Percentiles rank a stretch among this genome's conserved stretches.
Conservation (phyloP, 2,888 invertebrate species). For the Antitype chi region DNA sequence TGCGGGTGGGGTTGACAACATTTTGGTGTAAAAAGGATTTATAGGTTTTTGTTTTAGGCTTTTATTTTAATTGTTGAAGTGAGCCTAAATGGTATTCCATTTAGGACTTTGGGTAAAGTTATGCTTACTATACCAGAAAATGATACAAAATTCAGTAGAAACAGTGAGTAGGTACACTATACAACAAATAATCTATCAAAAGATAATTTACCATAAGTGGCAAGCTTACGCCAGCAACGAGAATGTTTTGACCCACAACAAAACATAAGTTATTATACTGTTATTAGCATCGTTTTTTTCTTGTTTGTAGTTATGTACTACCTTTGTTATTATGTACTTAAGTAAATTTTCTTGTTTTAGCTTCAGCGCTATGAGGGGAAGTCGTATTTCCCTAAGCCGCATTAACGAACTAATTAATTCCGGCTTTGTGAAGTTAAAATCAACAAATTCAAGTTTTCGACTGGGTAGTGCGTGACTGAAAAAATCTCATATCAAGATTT, state of each 20-base stretch:
- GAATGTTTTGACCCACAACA: conserved; percentile 20
- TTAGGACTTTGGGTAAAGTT: neutral
- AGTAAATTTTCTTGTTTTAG: neutral
- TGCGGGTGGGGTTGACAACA: conserved; percentile 76
- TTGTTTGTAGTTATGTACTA: neutral
- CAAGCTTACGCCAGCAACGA: conserved; percentile 2
- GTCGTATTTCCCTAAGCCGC: neutral
- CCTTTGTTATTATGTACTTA: neutral
- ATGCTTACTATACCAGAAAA: neutral
- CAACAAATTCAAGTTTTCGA: neutral
- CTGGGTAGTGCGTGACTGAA: neutral
- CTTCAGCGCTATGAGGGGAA: neutral
- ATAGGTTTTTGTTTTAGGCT: neutral
- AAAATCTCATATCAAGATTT: neutral
- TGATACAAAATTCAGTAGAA: neutral
- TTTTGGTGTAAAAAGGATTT: conserved; percentile 65
- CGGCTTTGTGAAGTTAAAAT: neutral
- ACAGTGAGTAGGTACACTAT: neutral
- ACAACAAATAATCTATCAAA: conserved; percentile 27
- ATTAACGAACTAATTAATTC: neutral
- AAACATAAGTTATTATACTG: conserved; percentile 4
- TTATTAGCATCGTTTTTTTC: neutral
- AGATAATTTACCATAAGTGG: conserved; percentile 36
- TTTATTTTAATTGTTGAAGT: neutral
- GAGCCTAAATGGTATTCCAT: conserved; percentile 1